Percentiles rank a stretch among this genome's conserved stretches.
Evolutionary conservation across 2,888 invertebrate genomes (phyloP).

Genomic region (Archips crataeganus): DNA sequence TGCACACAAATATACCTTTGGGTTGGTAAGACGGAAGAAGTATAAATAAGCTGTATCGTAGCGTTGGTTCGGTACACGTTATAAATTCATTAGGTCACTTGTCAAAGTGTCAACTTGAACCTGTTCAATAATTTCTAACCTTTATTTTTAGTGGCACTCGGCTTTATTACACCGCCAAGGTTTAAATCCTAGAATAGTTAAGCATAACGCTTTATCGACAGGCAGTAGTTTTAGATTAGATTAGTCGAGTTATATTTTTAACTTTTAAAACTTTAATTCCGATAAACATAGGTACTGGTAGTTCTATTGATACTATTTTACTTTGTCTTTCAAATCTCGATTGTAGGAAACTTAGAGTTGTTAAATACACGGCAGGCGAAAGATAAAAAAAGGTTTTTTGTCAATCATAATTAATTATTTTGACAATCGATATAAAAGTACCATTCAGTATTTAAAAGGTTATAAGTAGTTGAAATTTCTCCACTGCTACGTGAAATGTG

Average conservation of each 20-base stretch:
- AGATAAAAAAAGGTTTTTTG: too few species aligned
- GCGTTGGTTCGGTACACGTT: conserved; percentile 8
- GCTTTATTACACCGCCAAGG: conserved; percentile 10
- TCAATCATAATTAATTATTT: too few species aligned
- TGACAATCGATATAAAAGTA: too few species aligned
- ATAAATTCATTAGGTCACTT: conserved; percentile 17
- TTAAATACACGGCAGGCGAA: too few species aligned
- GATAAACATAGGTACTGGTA: background rate
- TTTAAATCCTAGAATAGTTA: conserved; percentile 2
- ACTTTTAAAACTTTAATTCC: background rate
- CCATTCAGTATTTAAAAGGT: background rate
- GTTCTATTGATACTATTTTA: background rate
- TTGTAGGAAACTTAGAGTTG: background rate
- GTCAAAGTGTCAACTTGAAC: conserved; percentile 29
- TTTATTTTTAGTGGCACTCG: conserved; percentile 24
- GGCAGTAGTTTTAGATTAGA: too few species aligned
- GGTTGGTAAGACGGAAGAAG: too few species aligned
- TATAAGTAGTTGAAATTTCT: background rate
- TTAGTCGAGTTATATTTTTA: too few species aligned
- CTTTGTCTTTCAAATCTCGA: too few species aligned
- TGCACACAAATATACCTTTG: too few species aligned
- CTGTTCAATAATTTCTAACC: conserved; percentile 22
- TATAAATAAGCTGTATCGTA: background rate
- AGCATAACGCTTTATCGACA: background rate
- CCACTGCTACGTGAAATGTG: background rate